These are phyloP conservation scores for Loxodonta africana DNA, from an alignment of 2,113 vertebrate genomes.

Conservation along the genomic window DNA sequence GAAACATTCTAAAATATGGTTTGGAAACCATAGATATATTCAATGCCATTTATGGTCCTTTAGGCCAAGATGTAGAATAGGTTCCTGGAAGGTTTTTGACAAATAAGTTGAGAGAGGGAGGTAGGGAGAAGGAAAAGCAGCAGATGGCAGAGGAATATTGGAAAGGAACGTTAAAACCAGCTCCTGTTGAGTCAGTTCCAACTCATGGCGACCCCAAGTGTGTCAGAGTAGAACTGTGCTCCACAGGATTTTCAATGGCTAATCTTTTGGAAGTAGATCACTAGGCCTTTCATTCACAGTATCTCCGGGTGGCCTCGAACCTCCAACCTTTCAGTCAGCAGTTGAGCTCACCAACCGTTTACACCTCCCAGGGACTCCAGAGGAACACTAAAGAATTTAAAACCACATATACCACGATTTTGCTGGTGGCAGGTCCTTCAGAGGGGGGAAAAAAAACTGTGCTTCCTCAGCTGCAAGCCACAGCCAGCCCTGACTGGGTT, in stretches of 20 bases:
- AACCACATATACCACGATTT: not conserved
- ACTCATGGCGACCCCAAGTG: too few species aligned
- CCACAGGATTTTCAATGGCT: too few species aligned
- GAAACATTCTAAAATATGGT: not conserved
- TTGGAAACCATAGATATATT: not conserved
- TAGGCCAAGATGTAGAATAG: not conserved
- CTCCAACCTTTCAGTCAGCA: too few species aligned
- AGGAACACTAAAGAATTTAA: not conserved
- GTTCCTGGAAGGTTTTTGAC: not conserved
- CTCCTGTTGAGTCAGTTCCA: too few species aligned
- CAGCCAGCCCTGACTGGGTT: not conserved
- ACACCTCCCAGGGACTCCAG: too few species aligned
- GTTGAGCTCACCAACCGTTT: too few species aligned
- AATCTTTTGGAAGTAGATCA: too few species aligned
- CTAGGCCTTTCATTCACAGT: too few species aligned
- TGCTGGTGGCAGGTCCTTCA: not conserved
- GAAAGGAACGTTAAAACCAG: not conserved
- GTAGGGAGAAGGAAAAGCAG: not conserved
- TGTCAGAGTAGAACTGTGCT: too few species aligned
- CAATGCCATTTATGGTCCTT: conserved; percentile 40
- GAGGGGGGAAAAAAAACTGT: not conserved
- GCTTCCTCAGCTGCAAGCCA: not conserved
- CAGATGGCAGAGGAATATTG: not conserved
- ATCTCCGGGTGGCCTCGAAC: too few species aligned
- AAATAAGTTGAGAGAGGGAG: not conserved